Evolutionary conservation across 64 coral and sea anemone genomes (phyloP), one percentile per base, ranked within the genome.

Genomic region (Actinia tenebrosa): DNA sequence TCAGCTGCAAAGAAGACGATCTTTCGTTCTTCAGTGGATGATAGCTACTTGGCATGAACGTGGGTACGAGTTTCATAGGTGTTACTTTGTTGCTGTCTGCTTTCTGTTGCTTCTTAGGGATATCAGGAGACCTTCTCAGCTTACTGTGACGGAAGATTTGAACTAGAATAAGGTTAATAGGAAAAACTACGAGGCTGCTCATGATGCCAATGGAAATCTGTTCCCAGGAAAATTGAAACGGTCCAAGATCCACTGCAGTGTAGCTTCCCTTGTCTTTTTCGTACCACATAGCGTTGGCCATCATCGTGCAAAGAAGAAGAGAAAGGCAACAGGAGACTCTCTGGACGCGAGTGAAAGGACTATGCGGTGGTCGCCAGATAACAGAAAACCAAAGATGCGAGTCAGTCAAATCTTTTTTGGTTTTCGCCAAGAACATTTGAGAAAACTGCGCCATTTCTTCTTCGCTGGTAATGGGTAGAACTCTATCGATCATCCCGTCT

Each of bases 201-300:
- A 90, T 86, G 3, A 99, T 89, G 44, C 97, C 97, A 53, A 99
- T 99, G 10, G 83, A 95, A 27, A 99, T 86, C 78, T 95, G 93
- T 20, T 99, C 93, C 97, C 93, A 99, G 19, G 93, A 99, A 77
- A 99, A 99, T 19, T 78, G 50, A 50, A 99, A 92, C 23, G 91
- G 62, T 7, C 91, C 97, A 20, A 99, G 64, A 16, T 95, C 56
- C 16, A 99, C 86, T 11, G 89, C 80, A 16, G 75, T 88, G 60
- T 92, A 85, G 18, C 69, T 59, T 18, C 88, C 91, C 16, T 75
- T 85, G 37, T 92, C 86, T 37, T 79, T 89, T 53, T 95, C 78
- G 59, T 99, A 99, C 97, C 97, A 99, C 93, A 99, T 93, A 9
- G 97, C 97, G n/a, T 99, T 99, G 18, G 86, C 93, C 97, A 99